A percentile compares a stretch with the other conserved stretches of the same genome.
These are phyloP conservation scores for Palythoa caribaeorum DNA, from an alignment of 92 coral and sea anemone species.

Conservation along the genomic window DNA sequence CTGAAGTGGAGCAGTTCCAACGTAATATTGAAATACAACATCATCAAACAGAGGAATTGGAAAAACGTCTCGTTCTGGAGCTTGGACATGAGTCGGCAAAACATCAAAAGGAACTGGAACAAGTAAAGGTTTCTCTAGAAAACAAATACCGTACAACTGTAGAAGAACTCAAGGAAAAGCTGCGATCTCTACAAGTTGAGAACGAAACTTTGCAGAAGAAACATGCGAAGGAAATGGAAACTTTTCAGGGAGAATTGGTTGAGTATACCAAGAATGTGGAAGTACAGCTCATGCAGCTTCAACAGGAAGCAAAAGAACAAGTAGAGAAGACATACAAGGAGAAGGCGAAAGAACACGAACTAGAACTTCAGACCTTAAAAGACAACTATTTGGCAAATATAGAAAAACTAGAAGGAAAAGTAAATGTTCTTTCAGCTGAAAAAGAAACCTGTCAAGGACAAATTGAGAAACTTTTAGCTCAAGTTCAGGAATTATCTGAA, in stretches of 20 bases:
- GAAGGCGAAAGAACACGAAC: slow-evolving; percentile 45
- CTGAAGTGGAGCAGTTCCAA: slow-evolving; percentile 75
- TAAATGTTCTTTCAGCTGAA: slow-evolving; percentile 50
- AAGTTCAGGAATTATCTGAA: slow-evolving; percentile 60
- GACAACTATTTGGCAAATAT: slow-evolving; percentile 39
- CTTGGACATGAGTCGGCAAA: slow-evolving; percentile 83
- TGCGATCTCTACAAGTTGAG: slow-evolving; percentile 64
- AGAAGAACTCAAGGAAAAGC: slow-evolving; percentile 55
- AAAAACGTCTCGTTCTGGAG: slow-evolving; percentile 84
- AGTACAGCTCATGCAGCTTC: slow-evolving; percentile 69
- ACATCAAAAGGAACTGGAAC: slow-evolving; percentile 72
- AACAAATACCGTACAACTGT: slow-evolving; percentile 49
- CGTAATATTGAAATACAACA: slow-evolving; percentile 77
- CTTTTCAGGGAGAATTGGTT: slow-evolving; percentile 66
- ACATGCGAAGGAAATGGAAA: slow-evolving; percentile 78
- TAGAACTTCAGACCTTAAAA: slow-evolving; percentile 65
- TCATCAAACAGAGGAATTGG: slow-evolving; percentile 82
- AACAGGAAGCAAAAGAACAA: slow-evolving; percentile 60
- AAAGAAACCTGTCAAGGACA: slow-evolving; percentile 53
- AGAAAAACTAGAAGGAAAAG: slow-evolving; percentile 42
- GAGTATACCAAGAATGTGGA: slow-evolving; percentile 76
- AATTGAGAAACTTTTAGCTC: slow-evolving; percentile 59
- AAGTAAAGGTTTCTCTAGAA: slow-evolving; percentile 51
- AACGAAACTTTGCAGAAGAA: slow-evolving; percentile 63
- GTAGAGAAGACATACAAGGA: slow-evolving; percentile 54